Evolutionary conservation across 2,888 invertebrate genomes (phyloP), one percentile per base, ranked within the genome.

Genomic region (Griposia aprilina): DNA sequence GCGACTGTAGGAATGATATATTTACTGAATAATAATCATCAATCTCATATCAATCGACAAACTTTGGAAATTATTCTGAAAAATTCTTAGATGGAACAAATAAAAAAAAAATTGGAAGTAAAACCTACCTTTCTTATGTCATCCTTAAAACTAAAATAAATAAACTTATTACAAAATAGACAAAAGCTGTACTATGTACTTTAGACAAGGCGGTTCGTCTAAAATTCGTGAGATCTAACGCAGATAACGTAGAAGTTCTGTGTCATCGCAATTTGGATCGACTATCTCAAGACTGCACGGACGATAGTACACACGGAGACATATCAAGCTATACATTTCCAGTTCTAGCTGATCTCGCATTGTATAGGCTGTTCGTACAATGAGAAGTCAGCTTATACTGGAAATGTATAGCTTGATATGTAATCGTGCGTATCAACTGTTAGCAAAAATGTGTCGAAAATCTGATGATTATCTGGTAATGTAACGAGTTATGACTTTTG

Each of bases 261-360:
- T 74, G 84, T 60, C 83, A 88, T 87, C 89, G 55, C 70, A 65
- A 65, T 82, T 77, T 82, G 76, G 87, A 87, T 87, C 26, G n/a
- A 41, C 73, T 62, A 87, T 78, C 87, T 78, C 52, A 26, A 87
- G 81, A 85, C 85, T 75, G 67, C 78, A 59, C 17, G 69, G 26
- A 69, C 68, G 68, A 79, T 77, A 52, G 8, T 13, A 30, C 30
- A 36, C 30, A 3, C 30, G 30, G 30, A 1, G 1, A 36, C 30
- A 36, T 36, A 2, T 36, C 30, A 36, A 36, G 1, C 30, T 36
- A 36, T 36, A 36, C 30, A 36, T 36, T 36, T 36, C 30, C 30
- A 36, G 30, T 36, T 36, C 3, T 36, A 36, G 30, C 30, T 36
- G 30, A 36, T 3, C 30, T 36, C 30, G 30, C 30, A 36, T 36